These are phyloP conservation scores for Otocyon megalotis DNA, from an alignment of 2,113 vertebrate species.

Conservation along the genomic window DNA sequence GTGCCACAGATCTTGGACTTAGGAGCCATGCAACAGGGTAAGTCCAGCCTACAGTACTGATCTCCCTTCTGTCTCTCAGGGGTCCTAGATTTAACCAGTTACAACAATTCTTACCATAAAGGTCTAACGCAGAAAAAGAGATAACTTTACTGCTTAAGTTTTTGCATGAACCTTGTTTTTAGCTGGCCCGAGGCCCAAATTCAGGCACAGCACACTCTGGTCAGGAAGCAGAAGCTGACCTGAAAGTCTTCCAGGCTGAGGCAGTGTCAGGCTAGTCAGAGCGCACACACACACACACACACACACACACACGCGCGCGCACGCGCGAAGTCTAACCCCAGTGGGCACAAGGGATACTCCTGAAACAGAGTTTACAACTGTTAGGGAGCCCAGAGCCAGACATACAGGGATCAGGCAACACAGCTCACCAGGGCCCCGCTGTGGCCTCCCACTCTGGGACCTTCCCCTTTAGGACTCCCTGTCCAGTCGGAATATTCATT, in stretches of 20 bases:
- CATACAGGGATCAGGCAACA: not conserved
- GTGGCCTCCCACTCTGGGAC: not conserved
- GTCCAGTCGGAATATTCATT: not conserved
- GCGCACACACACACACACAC: not conserved
- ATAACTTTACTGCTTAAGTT: not conserved
- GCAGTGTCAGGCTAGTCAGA: not conserved
- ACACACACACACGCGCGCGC: not conserved
- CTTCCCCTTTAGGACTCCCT: not conserved
- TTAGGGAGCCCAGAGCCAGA: not conserved
- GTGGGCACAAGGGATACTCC: not conserved
- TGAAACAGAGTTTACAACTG: not conserved
- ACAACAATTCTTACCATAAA: not conserved
- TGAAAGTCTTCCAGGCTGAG: not conserved
- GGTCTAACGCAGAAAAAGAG: not conserved
- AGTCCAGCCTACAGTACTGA: not conserved
- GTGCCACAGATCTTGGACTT: not conserved
- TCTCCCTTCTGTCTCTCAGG: not conserved
- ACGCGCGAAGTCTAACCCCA: not conserved
- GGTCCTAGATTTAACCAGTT: not conserved
- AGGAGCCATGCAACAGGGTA: not conserved
- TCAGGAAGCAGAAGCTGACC: not conserved
- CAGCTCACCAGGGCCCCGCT: not conserved
- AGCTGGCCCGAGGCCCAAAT: not conserved
- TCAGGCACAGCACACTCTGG: not conserved
- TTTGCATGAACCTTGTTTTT: not conserved